Base-by-base conservation (phyloP, 2,888 invertebrate species). In the Agrypnus murinus region DNA sequence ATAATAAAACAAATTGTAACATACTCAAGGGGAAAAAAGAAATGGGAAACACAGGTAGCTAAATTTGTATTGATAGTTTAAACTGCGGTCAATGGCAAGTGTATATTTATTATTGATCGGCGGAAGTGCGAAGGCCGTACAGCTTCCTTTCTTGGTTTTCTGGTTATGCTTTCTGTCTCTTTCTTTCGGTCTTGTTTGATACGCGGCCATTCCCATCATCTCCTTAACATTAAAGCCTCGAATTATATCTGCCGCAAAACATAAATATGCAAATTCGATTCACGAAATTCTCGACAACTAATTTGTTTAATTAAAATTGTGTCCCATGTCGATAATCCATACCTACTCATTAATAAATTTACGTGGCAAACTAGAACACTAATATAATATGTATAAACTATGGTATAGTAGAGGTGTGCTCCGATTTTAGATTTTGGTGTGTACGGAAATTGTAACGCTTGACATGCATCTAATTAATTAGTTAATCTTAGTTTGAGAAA, bases 111-210 rank as follows among this genome's bases (percentile, higher is more conserved):
- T 60, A 60, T 60, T 60, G 60, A 60, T 60, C 60, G 15, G 38
- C 34, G 63, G 63, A 63, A 63, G 50, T 63, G 25, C 50, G 63
- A 63, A 62, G 63, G 63, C 19, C 63, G 63, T 40, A 15, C 63
- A 31, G 50, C 50, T 63, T 63, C 63, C 63, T 63, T 63, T 63
- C 63, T 36, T 38, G 63, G 38, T 40, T 36, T n/a, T 15, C 14
- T 15, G 14, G 48, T 17, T 15, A 48, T 15, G 14, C 17, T 1
- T 17, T 12, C 12, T 14, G 8, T 43, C 43, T n/a, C 43, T 5
- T n/a, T 43, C 43, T 6, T 43, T n/a, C 36, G 36, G 7, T 9
- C 45, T 2, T 45, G 2, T 40, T 40, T 40, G 40, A 25, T n/a
- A n/a, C 36, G 36, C 40, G 40, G 40, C 40, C 40, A 12, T 40